A percentile compares a stretch with the other conserved stretches of the same genome.
Conservation (phyloP, 2,797 vertebrate genomes). For the Menidia menidia region DNA sequence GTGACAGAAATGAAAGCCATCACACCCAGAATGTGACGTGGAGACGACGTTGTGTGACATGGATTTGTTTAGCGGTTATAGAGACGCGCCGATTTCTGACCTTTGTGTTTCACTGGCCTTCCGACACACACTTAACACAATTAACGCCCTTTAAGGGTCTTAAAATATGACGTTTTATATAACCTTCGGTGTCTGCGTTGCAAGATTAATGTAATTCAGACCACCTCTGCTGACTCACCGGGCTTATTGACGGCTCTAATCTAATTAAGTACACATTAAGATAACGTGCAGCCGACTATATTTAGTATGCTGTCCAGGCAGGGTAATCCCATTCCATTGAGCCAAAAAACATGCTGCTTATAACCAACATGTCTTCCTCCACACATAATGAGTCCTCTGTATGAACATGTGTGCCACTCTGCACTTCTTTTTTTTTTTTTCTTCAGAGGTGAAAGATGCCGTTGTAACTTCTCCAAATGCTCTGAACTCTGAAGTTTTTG, state of each 20-base stretch:
- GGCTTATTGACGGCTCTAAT: slow-evolving; percentile 59
- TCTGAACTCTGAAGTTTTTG: not conserved
- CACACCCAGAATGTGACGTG: slow-evolving; percentile 27
- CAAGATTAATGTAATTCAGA: slow-evolving; percentile 7
- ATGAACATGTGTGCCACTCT: slow-evolving; percentile 42
- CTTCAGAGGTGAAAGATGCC: slow-evolving; percentile 58
- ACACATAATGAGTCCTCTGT: slow-evolving; percentile 65
- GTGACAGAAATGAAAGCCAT: not conserved
- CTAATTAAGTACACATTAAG: slow-evolving; percentile 66
- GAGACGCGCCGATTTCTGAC: not conserved
- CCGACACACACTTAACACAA: not conserved
- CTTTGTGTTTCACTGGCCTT: not conserved
- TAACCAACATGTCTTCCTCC: slow-evolving; percentile 26
- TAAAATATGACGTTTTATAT: slow-evolving; percentile 9
- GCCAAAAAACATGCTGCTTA: slow-evolving; percentile 25
- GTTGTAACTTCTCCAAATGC: slow-evolving; percentile 61
- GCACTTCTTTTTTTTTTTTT: slow-evolving; percentile 4
- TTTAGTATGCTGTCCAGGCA: slow-evolving; percentile 54
- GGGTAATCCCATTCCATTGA: slow-evolving; percentile 53
- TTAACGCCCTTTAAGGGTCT: not conserved
- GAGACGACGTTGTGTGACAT: slow-evolving; percentile 21
- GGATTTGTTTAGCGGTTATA: slow-evolving; percentile 1
- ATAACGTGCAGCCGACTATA: slow-evolving; percentile 51
- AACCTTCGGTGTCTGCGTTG: not conserved
- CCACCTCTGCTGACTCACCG: slow-evolving; percentile 50